Evolutionary conservation across 2,113 vertebrate genomes (phyloP).

Genomic region (Podocnemis expansa): DNA sequence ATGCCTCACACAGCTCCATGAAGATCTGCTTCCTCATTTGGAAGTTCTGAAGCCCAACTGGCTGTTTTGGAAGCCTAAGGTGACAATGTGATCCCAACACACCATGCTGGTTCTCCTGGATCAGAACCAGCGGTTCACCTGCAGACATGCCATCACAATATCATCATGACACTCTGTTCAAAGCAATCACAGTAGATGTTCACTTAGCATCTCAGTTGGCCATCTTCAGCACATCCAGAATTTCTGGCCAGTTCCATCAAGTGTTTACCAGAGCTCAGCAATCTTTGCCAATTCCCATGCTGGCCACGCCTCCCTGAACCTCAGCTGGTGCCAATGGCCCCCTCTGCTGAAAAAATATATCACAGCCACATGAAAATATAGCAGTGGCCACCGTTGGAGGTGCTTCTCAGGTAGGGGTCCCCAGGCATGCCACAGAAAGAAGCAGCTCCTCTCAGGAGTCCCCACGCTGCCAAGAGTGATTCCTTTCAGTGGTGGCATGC

Average conservation of each 20-base stretch:
- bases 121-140: not conserved
- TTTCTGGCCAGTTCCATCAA: not conserved
- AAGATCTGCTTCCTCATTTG: not conserved
- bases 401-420: too few relatives aligned
- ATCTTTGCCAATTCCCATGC: too few relatives aligned
- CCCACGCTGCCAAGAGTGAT: too few relatives aligned
- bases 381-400: too few relatives aligned
- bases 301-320: too few relatives aligned
- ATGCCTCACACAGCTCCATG: not conserved
- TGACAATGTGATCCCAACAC: not conserved
- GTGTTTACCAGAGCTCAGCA: not conserved
- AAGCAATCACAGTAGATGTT: not conserved
- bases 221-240: not conserved
- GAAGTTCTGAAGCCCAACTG: not conserved
- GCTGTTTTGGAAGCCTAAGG: not conserved
- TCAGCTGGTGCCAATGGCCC: too few relatives aligned
- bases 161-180: not conserved
- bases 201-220: not conserved
- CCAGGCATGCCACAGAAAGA: too few relatives aligned
- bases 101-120: not conserved
- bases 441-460: too few relatives aligned
- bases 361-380: too few relatives aligned
- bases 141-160: not conserved
- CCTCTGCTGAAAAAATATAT: too few relatives aligned
- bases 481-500: too few relatives aligned